Conservation (phyloP, 2,888 invertebrate species). For the Caenorhabditis japonica region DNA sequence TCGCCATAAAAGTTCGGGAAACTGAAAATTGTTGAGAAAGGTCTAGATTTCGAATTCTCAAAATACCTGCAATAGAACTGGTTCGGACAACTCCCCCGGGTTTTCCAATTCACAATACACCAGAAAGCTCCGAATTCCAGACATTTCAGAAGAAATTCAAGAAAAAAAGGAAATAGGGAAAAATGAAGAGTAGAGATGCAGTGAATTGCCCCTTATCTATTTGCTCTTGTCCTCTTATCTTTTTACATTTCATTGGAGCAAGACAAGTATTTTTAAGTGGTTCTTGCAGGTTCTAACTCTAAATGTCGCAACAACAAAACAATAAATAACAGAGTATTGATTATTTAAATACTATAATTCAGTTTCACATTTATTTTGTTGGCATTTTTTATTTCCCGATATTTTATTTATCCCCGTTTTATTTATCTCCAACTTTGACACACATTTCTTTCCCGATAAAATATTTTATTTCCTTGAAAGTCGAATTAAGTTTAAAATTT, state of each 20-base stretch:
- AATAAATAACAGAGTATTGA: too few species aligned
- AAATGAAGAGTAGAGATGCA: slow-evolving; percentile 2
- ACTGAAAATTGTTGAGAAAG: too few species aligned
- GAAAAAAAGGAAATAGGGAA: background rate
- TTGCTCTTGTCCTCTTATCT: slow-evolving; percentile 45
- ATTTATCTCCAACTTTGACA: background rate
- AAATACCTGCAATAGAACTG: slow-evolving; percentile 16
- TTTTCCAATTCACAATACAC: slow-evolving; percentile 28
- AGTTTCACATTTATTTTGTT: too few species aligned
- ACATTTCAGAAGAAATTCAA: slow-evolving; percentile 11
- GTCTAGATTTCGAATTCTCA: too few species aligned
- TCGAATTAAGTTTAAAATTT: slow-evolving; percentile 6
- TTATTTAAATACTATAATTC: too few species aligned
- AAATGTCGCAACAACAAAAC: too few species aligned
- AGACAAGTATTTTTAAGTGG: too few species aligned
- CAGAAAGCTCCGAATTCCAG: slow-evolving; percentile 28
- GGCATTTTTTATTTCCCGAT: too few species aligned
- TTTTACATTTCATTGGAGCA: background rate
- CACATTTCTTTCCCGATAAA: slow-evolving; percentile 5
- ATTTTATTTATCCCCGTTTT: too few species aligned
- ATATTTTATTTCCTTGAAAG: slow-evolving; percentile 14
- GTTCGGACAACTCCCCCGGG: slow-evolving; percentile 15
- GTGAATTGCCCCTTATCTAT: slow-evolving; percentile 23
- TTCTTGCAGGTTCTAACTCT: too few species aligned
- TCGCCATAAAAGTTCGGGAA: slow-evolving; percentile 41